A percentile compares a stretch with the other conserved stretches of the same genome.
Evolutionary conservation across 2,797 vertebrate species (phyloP).

Genomic region (Brachyrhaphis roseni): DNA sequence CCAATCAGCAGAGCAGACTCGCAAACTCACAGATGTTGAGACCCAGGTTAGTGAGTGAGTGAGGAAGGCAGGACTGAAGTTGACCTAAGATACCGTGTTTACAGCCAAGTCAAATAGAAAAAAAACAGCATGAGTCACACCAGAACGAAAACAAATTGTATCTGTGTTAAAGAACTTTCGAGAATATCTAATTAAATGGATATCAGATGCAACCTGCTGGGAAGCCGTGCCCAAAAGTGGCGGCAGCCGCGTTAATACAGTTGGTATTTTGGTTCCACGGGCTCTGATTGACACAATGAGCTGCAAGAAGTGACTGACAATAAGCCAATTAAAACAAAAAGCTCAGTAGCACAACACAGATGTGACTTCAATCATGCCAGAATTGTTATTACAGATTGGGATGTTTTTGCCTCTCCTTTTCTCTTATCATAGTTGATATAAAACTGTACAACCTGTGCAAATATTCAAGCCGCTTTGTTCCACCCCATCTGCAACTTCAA

Average conservation of each 20-base stretch:
- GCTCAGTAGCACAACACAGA: constrained; percentile 69
- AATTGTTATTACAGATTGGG: constrained; percentile 75
- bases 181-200: constrained; percentile 52
- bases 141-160: constrained; percentile 37
- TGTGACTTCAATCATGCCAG: constrained; percentile 65
- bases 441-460: constrained; percentile 69
- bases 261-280: constrained; percentile 55
- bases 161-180: constrained; percentile 19
- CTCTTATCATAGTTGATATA: constrained; percentile 55
- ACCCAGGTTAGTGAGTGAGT: constrained; percentile 77
- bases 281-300: constrained; percentile 65
- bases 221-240: constrained; percentile 49
- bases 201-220: constrained; percentile 46
- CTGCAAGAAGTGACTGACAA: constrained; percentile 58
- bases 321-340: constrained; percentile 77
- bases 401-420: constrained; percentile 62
- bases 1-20: constrained; percentile 84
- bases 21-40: constrained; percentile 83
- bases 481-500: constrained; percentile 60
- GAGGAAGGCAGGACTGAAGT: not conserved
- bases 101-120: constrained; percentile 32
- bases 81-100: constrained; percentile 14
- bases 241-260: constrained; percentile 46
- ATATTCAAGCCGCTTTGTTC: constrained; percentile 65
- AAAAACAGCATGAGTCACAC: constrained; percentile 11